A percentile compares a stretch with the other conserved stretches of the same genome.
Evolutionary conservation across 2,888 invertebrate species (phyloP).

Genomic region (Microctonus aethiopoides): DNA sequence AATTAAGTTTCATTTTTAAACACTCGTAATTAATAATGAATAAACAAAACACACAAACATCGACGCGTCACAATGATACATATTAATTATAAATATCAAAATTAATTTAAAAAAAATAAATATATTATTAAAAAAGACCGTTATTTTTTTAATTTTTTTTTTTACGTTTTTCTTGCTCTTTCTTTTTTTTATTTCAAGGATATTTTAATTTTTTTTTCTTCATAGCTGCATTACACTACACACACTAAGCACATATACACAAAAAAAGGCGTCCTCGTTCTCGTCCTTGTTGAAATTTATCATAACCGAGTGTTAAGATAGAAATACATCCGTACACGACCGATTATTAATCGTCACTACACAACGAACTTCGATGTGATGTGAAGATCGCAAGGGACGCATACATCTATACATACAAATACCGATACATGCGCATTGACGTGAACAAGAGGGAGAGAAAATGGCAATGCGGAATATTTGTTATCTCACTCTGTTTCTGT

Average conservation of each 20-base stretch:
- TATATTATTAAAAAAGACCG: neutral
- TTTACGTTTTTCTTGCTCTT: neutral
- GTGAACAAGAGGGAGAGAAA: conserved; percentile 10
- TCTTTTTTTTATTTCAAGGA: neutral
- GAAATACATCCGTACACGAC: conserved; percentile 31
- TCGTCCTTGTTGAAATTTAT: neutral
- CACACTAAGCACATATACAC: neutral
- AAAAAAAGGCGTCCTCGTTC: neutral
- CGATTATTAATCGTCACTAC: conserved; percentile 37
- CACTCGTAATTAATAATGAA: conserved; percentile 28
- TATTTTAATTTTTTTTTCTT: neutral
- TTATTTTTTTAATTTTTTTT: no score
- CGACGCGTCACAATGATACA: no score
- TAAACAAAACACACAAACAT: no score
- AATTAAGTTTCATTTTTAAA: conserved; percentile 30
- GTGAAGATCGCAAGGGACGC: neutral
- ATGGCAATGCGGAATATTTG: conserved; percentile 4
- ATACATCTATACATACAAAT: neutral
- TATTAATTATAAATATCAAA: no score
- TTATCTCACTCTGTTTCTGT: conserved; percentile 9
- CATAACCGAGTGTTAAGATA: neutral
- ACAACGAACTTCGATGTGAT: neutral
- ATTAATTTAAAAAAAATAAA: neutral
- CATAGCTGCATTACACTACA: neutral
- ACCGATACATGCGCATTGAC: neutral